Percentiles rank a stretch among this genome's conserved stretches.
Conservation (phyloP, 1,140 invertebrate species). For the Episyrphus balteatus region DNA sequence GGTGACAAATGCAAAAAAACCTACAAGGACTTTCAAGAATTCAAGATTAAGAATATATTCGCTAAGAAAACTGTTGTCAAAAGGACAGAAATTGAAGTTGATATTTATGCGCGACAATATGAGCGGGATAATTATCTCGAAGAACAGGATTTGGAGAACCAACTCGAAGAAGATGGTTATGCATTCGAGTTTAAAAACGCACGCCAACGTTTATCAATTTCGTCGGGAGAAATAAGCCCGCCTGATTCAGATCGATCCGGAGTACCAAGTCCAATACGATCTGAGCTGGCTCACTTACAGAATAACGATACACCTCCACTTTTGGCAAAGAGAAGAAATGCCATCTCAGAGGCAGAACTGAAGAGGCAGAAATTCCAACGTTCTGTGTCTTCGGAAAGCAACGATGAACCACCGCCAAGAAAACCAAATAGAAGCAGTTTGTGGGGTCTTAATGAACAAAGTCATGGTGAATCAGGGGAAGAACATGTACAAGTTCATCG, state of each 20-base stretch:
- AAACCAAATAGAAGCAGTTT: background rate
- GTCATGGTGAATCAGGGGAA: too few relatives aligned
- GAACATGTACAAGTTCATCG: too few relatives aligned
- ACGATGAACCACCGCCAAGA: background rate
- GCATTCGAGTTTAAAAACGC: constrained; percentile 21
- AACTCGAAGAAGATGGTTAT: constrained; percentile 25
- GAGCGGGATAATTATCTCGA: constrained; percentile 21
- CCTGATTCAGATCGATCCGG: constrained; percentile 3
- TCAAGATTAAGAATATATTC: constrained; percentile 27
- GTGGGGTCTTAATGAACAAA: too few relatives aligned
- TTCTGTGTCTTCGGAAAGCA: background rate
- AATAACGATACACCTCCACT: background rate
- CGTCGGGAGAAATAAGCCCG: background rate
- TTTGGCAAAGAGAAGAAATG: background rate
- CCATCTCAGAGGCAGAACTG: too few relatives aligned
- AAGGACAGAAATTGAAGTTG: constrained; percentile 22
- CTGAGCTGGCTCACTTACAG: too few relatives aligned
- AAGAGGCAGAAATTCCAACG: background rate
- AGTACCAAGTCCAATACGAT: background rate
- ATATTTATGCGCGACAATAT: constrained; percentile 24
- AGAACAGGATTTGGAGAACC: constrained; percentile 11
- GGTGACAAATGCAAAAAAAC: constrained; percentile 21
- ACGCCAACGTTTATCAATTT: constrained; percentile 3
- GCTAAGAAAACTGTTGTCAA: constrained; percentile 23
- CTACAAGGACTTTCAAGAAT: constrained; percentile 27